Conservation (phyloP, 1,140 invertebrate species). For the Trichonephila inaurata region DNA sequence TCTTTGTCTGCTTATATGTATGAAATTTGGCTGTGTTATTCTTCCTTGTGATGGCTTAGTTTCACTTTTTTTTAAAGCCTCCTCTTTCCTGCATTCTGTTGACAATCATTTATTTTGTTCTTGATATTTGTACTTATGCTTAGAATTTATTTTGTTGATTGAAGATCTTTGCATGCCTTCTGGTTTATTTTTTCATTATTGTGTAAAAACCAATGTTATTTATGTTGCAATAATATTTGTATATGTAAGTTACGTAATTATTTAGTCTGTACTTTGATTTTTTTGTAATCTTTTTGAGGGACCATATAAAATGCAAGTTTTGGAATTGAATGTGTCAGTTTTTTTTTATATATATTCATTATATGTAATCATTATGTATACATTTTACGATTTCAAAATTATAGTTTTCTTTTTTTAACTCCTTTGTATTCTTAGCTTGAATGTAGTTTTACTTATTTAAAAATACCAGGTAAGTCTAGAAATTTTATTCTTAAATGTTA, state of each 20-base stretch:
- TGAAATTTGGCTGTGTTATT: not conserved
- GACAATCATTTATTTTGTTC: not conserved
- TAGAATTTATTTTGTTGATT: not conserved
- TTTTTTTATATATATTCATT: not conserved
- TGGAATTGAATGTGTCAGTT: not conserved
- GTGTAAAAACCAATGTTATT: not conserved
- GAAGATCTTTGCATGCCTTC: not conserved
- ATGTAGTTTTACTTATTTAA: not conserved
- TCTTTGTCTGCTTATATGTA: not conserved
- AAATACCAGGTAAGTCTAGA: not conserved
- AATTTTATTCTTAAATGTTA: not conserved
- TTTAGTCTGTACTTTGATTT: conserved; percentile 2
- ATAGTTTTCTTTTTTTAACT: not conserved
- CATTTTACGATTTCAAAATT: too few relatives aligned
- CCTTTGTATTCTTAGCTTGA: not conserved
- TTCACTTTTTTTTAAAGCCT: conserved; percentile 11
- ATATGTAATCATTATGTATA: too few relatives aligned
- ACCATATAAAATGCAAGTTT: not conserved
- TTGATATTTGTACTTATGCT: not conserved
- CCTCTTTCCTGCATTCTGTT: not conserved
- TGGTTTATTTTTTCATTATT: not conserved
- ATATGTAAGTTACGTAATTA: not conserved
- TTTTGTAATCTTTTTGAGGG: not conserved
- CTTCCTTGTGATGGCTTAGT: not conserved
- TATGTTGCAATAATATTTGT: not conserved